Conservation (phyloP, 2,797 vertebrate species). For the Sebastes trivittatus region DNA sequence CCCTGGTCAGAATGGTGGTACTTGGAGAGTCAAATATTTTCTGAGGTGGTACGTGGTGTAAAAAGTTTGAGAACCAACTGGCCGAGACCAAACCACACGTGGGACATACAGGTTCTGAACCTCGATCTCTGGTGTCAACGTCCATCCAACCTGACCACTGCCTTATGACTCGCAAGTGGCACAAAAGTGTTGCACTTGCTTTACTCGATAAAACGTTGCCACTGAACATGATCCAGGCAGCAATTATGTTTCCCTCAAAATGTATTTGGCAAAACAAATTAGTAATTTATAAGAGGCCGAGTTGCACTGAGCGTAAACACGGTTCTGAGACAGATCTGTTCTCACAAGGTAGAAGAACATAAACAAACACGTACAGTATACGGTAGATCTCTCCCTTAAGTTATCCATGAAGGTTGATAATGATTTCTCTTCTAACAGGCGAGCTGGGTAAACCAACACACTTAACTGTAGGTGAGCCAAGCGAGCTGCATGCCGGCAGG, state of each 20-base stretch:
- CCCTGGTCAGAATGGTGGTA: too few relatives aligned
- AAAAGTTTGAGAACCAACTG: too few relatives aligned
- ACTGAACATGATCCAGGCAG: not conserved
- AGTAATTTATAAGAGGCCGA: not conserved
- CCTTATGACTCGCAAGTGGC: not conserved
- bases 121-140: too few relatives aligned
- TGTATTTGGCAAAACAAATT: not conserved
- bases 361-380: not conserved
- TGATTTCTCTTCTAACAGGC: not conserved
- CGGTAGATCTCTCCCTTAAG: not conserved
- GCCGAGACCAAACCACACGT: too few relatives aligned
- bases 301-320: not conserved
- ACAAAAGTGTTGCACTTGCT: not conserved
- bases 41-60: too few relatives aligned
- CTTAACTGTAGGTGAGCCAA: constrained; percentile 43
- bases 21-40: too few relatives aligned
- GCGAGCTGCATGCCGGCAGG: constrained; percentile 29
- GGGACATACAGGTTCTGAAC: too few relatives aligned
- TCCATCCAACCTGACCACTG: too few relatives aligned
- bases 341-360: not conserved
- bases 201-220: not conserved
- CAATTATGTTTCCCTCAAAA: not conserved
- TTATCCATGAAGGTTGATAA: not conserved
- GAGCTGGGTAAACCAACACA: constrained; percentile 26
- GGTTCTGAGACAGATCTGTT: not conserved